These are phyloP conservation scores for Ichneumon xanthorius DNA, from an alignment of 2,888 invertebrate species.

Conservation along the genomic window DNA sequence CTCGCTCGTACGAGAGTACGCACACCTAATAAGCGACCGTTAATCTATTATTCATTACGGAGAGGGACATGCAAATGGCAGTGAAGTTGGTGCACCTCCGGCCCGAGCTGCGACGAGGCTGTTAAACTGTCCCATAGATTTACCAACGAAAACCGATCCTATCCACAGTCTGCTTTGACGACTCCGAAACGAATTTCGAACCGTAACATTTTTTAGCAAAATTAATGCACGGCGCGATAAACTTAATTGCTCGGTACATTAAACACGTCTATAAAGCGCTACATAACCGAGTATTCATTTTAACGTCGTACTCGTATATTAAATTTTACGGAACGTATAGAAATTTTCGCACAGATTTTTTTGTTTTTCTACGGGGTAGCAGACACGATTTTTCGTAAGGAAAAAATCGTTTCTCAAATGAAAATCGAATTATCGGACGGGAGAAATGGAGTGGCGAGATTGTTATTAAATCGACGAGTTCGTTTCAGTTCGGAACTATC, in stretches of 20 bases:
- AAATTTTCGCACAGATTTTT: too few species aligned
- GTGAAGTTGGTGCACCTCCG: conserved; percentile 38
- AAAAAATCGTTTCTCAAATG: background rate
- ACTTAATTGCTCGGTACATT: too few species aligned
- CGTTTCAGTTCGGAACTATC: too few species aligned
- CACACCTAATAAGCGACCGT: conserved; percentile 81
- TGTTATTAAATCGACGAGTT: conserved; percentile 10
- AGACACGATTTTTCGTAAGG: background rate
- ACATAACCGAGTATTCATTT: too few species aligned
- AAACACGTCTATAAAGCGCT: too few species aligned
- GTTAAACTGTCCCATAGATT: background rate
- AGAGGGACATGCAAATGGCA: conserved; percentile 75
- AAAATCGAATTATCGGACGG: background rate
- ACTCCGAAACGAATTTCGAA: background rate
- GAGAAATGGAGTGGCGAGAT: background rate
- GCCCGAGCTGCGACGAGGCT: conserved; percentile 3
- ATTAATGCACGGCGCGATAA: too few species aligned
- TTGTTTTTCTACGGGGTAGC: too few species aligned
- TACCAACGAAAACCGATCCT: conserved; percentile 14
- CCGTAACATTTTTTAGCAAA: too few species aligned
- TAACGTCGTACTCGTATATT: too few species aligned
- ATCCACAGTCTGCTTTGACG: background rate
- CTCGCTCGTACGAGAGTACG: conserved; percentile 52
- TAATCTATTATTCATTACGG: conserved; percentile 83
- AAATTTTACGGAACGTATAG: too few species aligned